A percentile compares a stretch with the other conserved stretches of the same genome.
Conservation (phyloP, 30 jellyfish, hydroid and myxozoan genomes). For the Aurelia sp. region DNA sequence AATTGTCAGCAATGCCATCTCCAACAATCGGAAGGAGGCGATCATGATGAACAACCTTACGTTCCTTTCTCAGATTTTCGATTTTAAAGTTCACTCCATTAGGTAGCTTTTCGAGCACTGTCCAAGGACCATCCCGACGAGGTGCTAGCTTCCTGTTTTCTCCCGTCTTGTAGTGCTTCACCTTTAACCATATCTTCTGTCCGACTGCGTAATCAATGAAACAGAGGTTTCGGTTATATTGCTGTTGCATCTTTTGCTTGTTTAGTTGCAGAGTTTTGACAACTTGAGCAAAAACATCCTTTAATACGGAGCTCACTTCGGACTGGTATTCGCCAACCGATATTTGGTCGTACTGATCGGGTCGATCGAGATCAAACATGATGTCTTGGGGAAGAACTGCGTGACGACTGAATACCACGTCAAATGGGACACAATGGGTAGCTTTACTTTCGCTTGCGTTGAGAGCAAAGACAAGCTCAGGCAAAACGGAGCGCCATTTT, state of each 20-base stretch:
- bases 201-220: not conserved
- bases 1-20: no score
- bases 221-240: slow-evolving; percentile 21
- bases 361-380: not conserved
- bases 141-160: not conserved
- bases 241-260: slow-evolving; percentile 4
- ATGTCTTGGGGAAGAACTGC: not conserved
- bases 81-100: no score
- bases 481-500: no score
- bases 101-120: no score
- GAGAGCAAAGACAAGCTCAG: no score
- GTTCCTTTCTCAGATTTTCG: no score
- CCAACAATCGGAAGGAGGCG: no score
- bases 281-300: slow-evolving; percentile 21
- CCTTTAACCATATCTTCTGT: not conserved
- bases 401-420: no score
- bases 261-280: not conserved
- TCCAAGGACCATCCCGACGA: no score
- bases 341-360: not conserved
- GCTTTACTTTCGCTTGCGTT: no score
- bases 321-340: slow-evolving; percentile 4
- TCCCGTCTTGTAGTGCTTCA: not conserved
- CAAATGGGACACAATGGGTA: no score
- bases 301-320: not conserved
- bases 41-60: no score